phyloP scores from a whole-genome alignment of 2,888 invertebrate genomes.

The Portevinia maculata region DNA sequence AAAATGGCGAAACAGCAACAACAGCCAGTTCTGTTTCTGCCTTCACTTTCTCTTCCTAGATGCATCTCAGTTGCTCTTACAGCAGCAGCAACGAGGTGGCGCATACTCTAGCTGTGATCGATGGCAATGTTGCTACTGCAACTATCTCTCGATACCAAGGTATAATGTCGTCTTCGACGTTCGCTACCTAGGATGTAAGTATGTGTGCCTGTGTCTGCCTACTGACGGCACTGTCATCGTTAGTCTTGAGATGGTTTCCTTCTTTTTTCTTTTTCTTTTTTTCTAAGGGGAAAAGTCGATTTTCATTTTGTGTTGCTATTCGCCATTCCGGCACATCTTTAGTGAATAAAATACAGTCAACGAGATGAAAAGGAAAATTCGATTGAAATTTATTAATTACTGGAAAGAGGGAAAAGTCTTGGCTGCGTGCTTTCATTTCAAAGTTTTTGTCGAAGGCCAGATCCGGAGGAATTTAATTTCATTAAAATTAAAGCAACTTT shows the following conservation, averaged over 20 bases:
- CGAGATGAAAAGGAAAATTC: conserved; percentile 7
- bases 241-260: conserved; percentile 28
- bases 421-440: conserved; percentile 3
- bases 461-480: conserved; percentile 18
- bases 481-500: conserved; percentile 23
- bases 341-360: background rate
- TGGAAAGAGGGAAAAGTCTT: conserved; percentile 12
- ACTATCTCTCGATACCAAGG: conserved; percentile 37
- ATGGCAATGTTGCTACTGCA: conserved; percentile 51
- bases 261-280: background rate
- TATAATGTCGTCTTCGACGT: background rate
- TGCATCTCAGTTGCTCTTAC: conserved; percentile 58
- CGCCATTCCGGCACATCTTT: conserved; percentile 3
- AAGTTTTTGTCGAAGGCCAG: conserved; percentile 8
- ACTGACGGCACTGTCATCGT: conserved; percentile 26
- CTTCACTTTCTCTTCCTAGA: conserved; percentile 71
- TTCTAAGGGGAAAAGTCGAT: conserved; percentile 28
- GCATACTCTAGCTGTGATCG: conserved; percentile 32
- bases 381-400: conserved; percentile 39
- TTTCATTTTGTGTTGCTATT: conserved; percentile 30
- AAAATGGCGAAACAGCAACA: conserved; percentile 25
- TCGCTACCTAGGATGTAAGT: conserved; percentile 15
- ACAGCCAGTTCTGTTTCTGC: conserved; percentile 28
- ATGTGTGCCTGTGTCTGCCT: conserved; percentile 1
- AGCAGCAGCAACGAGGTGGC: background rate